A percentile compares a stretch with the other conserved stretches of the same genome.
These are phyloP conservation scores for Turnix velox DNA, from an alignment of 2,113 vertebrate species.

Conservation along the genomic window DNA sequence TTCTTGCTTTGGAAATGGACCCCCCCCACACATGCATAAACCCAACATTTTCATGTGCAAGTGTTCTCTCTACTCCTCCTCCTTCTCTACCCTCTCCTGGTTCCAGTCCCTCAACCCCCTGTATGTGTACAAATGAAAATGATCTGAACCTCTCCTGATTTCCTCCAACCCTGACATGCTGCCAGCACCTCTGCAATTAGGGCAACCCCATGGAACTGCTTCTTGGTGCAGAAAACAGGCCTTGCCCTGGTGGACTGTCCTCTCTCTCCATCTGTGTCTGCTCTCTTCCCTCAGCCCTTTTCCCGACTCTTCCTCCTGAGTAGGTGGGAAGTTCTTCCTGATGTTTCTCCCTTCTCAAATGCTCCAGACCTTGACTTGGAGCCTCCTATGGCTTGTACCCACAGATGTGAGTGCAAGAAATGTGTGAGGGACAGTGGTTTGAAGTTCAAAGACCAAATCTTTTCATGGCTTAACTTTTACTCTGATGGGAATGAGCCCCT, in stretches of 20 bases:
- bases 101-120: slow-evolving; percentile 53
- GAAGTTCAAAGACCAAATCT: background rate
- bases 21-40: slow-evolving; percentile 22
- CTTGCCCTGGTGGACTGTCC: background rate
- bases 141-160: slow-evolving; percentile 60
- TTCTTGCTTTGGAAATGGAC: slow-evolving; percentile 82
- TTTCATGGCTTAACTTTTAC: too few species aligned
- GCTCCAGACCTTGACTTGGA: background rate
- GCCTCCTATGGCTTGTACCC: background rate
- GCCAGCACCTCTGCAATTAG: slow-evolving; percentile 20
- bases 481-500: background rate
- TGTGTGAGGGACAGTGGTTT: background rate
- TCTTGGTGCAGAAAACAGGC: slow-evolving; percentile 1
- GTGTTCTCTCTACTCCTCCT: slow-evolving; percentile 52
- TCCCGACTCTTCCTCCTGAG: background rate
- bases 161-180: slow-evolving; percentile 10
- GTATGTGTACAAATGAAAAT: slow-evolving; percentile 86
- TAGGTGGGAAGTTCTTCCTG: background rate
- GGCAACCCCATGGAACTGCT: background rate
- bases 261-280: background rate
- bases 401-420: background rate
- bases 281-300: background rate
- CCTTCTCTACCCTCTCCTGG: background rate
- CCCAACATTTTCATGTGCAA: slow-evolving; percentile 78
- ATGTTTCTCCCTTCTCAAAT: background rate